Evolutionary conservation across 2,113 vertebrate genomes (phyloP).

Genomic region (Forbesichthys papilliferus): DNA sequence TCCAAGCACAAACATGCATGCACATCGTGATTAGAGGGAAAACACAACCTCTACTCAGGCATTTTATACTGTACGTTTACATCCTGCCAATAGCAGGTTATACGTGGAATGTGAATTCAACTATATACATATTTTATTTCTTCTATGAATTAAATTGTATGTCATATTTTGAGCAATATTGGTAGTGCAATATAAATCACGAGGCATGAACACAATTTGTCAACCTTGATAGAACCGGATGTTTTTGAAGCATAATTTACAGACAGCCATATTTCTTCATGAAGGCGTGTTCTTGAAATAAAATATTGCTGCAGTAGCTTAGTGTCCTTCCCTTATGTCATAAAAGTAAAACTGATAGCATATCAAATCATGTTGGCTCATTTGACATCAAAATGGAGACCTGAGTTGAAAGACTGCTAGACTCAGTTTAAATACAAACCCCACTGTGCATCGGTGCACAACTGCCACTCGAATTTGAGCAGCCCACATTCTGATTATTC

Average conservation of each 20-base stretch:
- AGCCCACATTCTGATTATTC: slow-evolving; percentile 5
- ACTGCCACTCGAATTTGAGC: slow-evolving; percentile 25
- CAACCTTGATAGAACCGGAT: not conserved
- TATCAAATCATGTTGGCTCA: slow-evolving; percentile 32
- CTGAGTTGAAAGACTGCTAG: slow-evolving; percentile 42
- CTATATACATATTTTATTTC: not conserved
- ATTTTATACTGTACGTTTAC: too few relatives aligned
- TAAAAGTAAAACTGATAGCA: slow-evolving; percentile 38
- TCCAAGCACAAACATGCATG: too few relatives aligned
- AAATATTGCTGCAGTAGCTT: not conserved
- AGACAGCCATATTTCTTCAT: not conserved
- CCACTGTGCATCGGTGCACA: slow-evolving; percentile 21
- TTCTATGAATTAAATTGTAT: not conserved
- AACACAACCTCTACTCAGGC: too few relatives aligned
- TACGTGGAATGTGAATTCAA: too few relatives aligned
- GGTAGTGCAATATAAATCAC: not conserved
- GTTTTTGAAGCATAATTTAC: not conserved
- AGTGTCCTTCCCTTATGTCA: slow-evolving; percentile 12
- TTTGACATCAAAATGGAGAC: slow-evolving; percentile 34
- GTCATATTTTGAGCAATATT: not conserved
- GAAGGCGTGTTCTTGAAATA: not conserved
- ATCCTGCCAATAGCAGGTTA: too few relatives aligned
- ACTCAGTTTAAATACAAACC: slow-evolving; percentile 27
- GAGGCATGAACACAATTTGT: not conserved
- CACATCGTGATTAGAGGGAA: too few relatives aligned